phyloP scores from a whole-genome alignment of 2,888 invertebrate species.

The Tuta absoluta region DNA sequence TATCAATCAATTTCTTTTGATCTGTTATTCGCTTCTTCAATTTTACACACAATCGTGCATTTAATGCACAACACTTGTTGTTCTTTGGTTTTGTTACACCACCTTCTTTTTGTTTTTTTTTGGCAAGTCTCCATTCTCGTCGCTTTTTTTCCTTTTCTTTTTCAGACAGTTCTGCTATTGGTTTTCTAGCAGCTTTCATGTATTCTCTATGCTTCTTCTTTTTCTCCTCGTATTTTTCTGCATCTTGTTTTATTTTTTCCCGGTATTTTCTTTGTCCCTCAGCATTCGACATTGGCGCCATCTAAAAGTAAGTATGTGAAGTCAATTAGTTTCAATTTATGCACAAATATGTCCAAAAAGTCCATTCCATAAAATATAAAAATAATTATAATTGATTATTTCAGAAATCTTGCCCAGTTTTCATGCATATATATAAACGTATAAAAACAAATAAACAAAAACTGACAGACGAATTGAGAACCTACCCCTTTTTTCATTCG shows the following conservation, averaged over 20 bases:
- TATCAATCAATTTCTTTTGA: background rate
- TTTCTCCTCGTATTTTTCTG: slow-evolving; percentile 5
- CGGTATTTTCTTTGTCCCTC: slow-evolving; percentile 17
- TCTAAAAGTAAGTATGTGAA: slow-evolving; percentile 4
- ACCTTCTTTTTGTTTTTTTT: slow-evolving; percentile 1
- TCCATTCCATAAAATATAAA: background rate
- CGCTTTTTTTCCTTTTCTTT: background rate
- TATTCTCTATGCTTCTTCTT: slow-evolving; percentile 14
- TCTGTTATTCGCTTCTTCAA: slow-evolving; percentile 2
- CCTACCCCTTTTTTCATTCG: too few species aligned
- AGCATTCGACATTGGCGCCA: slow-evolving; percentile 20
- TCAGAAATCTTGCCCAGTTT: background rate
- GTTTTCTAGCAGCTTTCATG: slow-evolving; percentile 16
- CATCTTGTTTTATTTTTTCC: slow-evolving; percentile 17
- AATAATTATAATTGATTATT: background rate
- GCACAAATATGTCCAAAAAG: background rate
- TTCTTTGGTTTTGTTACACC: slow-evolving; percentile 3
- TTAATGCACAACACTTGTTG: background rate
- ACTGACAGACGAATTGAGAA: too few species aligned
- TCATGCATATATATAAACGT: too few species aligned
- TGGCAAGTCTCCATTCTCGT: slow-evolving; percentile 2
- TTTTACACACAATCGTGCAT: background rate
- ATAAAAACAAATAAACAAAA: too few species aligned
- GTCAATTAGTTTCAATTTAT: background rate
- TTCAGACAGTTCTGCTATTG: slow-evolving; percentile 1